A percentile compares a stretch with the other conserved stretches of the same genome.
These are phyloP conservation scores for Idris sp. DNA, from an alignment of 1,140 invertebrate species.

Conservation along the genomic window DNA sequence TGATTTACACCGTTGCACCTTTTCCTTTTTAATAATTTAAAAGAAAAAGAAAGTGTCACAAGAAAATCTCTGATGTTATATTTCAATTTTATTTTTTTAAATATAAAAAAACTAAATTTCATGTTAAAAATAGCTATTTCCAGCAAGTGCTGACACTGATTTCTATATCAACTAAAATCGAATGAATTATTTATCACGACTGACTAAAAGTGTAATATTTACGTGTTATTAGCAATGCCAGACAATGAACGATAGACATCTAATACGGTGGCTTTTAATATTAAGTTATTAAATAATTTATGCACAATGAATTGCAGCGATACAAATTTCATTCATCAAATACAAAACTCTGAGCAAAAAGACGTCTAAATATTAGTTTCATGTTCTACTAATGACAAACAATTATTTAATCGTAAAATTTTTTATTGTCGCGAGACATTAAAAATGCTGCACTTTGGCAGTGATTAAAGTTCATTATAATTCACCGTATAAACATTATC, in stretches of 20 bases:
- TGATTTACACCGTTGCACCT: too few species aligned
- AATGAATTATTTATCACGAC: constrained; percentile 32
- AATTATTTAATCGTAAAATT: constrained; percentile 4
- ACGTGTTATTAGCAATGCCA: constrained; percentile 24
- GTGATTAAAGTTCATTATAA: constrained; percentile 10
- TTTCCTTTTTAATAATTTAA: too few species aligned
- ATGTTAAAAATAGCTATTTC: too few species aligned
- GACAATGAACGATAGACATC: constrained; percentile 25
- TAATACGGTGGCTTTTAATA: constrained; percentile 16
- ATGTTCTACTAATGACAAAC: constrained; percentile 15
- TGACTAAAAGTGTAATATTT: constrained; percentile 30
- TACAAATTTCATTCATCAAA: constrained; percentile 38
- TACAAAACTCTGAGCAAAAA: constrained; percentile 6
- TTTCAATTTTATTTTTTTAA: too few species aligned
- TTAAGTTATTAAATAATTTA: constrained; percentile 20
- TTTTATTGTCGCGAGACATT: constrained; percentile 4
- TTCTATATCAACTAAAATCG: too few species aligned
- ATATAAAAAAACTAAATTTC: too few species aligned
- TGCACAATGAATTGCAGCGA: constrained; percentile 15
- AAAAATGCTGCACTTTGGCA: constrained; percentile 4
- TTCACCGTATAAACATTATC: constrained; percentile 13
- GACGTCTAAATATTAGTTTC: constrained; percentile 10
- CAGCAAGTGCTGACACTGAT: too few species aligned
- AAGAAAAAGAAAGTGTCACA: too few species aligned
- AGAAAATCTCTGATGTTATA: too few species aligned